phyloP scores from a whole-genome alignment of 1,140 invertebrate species.

The Mycetomoellerius zeteki region DNA sequence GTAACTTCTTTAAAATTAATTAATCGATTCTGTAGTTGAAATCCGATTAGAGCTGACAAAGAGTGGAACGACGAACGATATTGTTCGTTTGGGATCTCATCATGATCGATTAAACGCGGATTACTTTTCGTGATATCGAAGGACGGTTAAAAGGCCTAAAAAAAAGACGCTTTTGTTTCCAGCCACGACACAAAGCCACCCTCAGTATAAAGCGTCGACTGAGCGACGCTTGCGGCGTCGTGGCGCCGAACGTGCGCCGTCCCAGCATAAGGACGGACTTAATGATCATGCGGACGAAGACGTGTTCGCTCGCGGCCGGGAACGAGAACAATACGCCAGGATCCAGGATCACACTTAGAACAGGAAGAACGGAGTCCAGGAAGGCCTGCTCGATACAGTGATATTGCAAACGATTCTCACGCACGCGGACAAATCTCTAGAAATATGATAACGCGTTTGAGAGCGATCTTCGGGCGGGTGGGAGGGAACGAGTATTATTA shows the following conservation, averaged over 20 bases:
- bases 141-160: conserved; percentile 15
- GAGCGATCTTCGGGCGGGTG: conserved; percentile 64
- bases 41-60: conserved; percentile 28
- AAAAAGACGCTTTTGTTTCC: conserved; percentile 82
- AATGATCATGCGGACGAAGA: conserved; percentile 94
- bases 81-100: conserved; percentile 11
- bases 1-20: conserved; percentile 10
- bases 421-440: conserved; percentile 28
- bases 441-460: conserved; percentile 27
- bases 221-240: conserved; percentile 94
- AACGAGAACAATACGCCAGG: conserved; percentile 81
- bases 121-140: conserved; percentile 40
- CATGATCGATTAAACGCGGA: conserved; percentile 42
- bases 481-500: conserved; percentile 9
- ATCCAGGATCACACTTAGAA: conserved; percentile 80
- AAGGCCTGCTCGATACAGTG: conserved; percentile 82
- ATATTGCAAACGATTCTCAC: conserved; percentile 65
- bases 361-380: conserved; percentile 71
- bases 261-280: conserved; percentile 95
- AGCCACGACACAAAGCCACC: conserved; percentile 91
- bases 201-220: conserved; percentile 92
- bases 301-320: conserved; percentile 90
- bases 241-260: conserved; percentile 93
- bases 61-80: conserved; percentile 3
- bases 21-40: neutral